These are phyloP conservation scores for Tetramorium bicarinatum DNA, from an alignment of 2,888 invertebrate genomes.

Conservation along the genomic window DNA sequence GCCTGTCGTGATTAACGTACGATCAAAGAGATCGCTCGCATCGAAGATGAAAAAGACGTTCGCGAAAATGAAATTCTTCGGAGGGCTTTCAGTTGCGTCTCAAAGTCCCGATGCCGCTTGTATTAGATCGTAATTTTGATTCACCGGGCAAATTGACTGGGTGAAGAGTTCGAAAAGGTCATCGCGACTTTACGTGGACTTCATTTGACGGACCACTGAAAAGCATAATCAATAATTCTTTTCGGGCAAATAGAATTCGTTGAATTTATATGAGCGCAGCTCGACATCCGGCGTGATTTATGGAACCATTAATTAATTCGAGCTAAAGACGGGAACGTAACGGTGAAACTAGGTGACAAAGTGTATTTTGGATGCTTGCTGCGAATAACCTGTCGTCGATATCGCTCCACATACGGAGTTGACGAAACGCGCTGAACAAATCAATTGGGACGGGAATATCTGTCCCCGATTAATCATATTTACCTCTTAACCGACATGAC, in stretches of 20 bases:
- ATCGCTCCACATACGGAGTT: slow-evolving; percentile 22
- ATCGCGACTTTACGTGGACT: not conserved
- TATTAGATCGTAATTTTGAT: slow-evolving; percentile 30
- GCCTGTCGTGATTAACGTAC: slow-evolving; percentile 17
- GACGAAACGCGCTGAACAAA: slow-evolving; percentile 35
- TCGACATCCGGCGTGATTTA: not conserved
- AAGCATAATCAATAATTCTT: not conserved
- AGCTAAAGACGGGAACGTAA: not conserved
- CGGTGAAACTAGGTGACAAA: slow-evolving; percentile 35
- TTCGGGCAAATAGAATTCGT: not conserved
- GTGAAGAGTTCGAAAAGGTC: not conserved
- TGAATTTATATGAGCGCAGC: not conserved
- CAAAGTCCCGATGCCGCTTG: not conserved
- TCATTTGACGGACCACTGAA: not conserved
- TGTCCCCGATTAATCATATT: slow-evolving; percentile 67
- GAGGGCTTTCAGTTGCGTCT: not conserved
- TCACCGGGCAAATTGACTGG: not conserved
- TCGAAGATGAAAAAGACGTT: slow-evolving; percentile 20
- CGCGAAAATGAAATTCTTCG: slow-evolving; percentile 22
- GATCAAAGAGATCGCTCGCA: slow-evolving; percentile 35
- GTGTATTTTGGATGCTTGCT: slow-evolving; percentile 26
- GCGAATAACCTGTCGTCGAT: slow-evolving; percentile 47
- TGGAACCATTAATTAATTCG: slow-evolving; percentile 35
- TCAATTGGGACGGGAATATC: slow-evolving; percentile 43
- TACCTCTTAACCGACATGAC: slow-evolving; percentile 74